Evolutionary conservation across 2,888 invertebrate genomes (phyloP).

Genomic region (Caprella mutica): DNA sequence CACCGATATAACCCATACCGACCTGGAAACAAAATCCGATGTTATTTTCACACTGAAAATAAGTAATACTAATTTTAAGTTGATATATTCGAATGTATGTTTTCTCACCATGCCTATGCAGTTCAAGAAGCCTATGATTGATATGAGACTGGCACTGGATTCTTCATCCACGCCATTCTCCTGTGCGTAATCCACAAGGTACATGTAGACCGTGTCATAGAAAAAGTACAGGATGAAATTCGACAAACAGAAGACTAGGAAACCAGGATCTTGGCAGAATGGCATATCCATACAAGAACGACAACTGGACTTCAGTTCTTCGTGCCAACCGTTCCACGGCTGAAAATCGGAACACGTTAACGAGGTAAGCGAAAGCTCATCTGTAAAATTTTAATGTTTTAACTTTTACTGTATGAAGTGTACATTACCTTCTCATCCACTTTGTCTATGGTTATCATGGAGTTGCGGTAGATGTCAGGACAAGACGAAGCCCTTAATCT

Average conservation of each 20-base stretch:
- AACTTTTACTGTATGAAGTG: not conserved
- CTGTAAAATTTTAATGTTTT: too few relatives aligned
- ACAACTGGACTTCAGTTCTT: too few relatives aligned
- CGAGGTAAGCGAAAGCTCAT: too few relatives aligned
- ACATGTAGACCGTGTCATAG: slow-evolving; percentile 87
- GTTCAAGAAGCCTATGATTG: slow-evolving; percentile 77
- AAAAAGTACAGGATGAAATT: slow-evolving; percentile 81
- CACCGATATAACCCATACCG: slow-evolving; percentile 76
- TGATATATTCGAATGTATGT: slow-evolving; percentile 40
- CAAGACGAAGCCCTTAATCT: slow-evolving; percentile 72
- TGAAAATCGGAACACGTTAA: not conserved
- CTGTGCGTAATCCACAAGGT: slow-evolving; percentile 72
- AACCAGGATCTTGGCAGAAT: slow-evolving; percentile 62
- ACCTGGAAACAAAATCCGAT: slow-evolving; percentile 48
- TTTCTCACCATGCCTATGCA: slow-evolving; percentile 71
- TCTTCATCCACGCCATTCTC: slow-evolving; percentile 54
- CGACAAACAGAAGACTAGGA: slow-evolving; percentile 67
- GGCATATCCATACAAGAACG: slow-evolving; percentile 65
- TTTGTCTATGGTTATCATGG: slow-evolving; percentile 72
- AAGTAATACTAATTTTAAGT: not conserved
- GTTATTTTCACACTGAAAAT: not conserved
- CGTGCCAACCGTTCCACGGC: not conserved
- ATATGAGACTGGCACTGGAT: slow-evolving; percentile 63
- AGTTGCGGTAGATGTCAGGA: slow-evolving; percentile 77
- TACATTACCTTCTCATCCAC: slow-evolving; percentile 59